Evolutionary conservation across 2,888 invertebrate species (phyloP).

Genomic region (Thereva unica): DNA sequence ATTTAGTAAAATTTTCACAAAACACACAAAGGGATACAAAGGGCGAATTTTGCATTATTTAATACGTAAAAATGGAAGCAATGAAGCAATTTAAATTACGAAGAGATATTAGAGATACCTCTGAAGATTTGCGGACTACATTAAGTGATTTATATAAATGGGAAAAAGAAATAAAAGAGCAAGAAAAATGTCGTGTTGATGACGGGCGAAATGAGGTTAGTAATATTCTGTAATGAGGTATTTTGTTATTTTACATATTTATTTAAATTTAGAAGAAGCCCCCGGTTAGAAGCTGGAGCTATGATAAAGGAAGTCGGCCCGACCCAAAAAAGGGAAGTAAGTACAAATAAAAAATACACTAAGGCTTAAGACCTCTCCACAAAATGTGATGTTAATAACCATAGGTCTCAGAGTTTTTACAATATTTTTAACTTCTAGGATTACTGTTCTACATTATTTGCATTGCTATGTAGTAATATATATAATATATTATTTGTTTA

Average conservation of each 20-base stretch:
- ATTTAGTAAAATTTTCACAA: no score
- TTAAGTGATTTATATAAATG: slow-evolving; percentile 53
- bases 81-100: slow-evolving; percentile 44
- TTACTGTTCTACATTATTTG: no score
- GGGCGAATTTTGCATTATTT: no score
- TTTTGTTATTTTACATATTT: not conserved
- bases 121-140: slow-evolving; percentile 49
- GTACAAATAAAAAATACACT: not conserved
- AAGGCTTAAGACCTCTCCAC: no score
- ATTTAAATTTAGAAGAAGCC: slow-evolving; percentile 12
- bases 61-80: not conserved
- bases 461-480: no score
- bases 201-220: slow-evolving; percentile 37
- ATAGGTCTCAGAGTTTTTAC: no score
- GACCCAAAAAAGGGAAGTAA: not conserved
- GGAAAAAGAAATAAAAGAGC: slow-evolving; percentile 55
- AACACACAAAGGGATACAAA: no score
- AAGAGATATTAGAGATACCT: slow-evolving; percentile 57
- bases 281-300: slow-evolving; percentile 1
- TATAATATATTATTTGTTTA: no score
- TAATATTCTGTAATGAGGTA: not conserved
- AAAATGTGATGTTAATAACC: no score
- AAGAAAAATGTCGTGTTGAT: slow-evolving; percentile 49
- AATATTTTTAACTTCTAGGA: no score
- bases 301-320: not conserved